Conservation (phyloP, 1,140 invertebrate genomes). For the Drosophila virilis region DNA sequence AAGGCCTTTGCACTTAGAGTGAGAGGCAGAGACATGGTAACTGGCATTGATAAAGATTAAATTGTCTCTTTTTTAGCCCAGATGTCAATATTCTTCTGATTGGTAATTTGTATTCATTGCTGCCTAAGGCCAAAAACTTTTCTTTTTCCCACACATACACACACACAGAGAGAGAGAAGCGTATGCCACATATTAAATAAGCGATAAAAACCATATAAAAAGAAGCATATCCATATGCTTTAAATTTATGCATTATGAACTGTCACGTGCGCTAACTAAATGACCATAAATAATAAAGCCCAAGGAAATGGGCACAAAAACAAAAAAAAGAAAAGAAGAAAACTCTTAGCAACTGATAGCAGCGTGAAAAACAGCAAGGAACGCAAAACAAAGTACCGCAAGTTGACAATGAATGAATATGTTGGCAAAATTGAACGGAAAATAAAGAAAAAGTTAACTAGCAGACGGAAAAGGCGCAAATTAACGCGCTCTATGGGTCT, state of each 20-base stretch:
- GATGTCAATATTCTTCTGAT: constrained; percentile 33
- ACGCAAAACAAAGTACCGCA: constrained; percentile 30
- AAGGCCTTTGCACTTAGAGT: too few species aligned
- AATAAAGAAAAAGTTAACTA: constrained; percentile 21
- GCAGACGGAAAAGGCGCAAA: constrained; percentile 36
- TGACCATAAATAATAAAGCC: constrained; percentile 65
- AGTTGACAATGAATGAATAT: constrained; percentile 49
- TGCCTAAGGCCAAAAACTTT: constrained; percentile 28
- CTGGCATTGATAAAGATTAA: neutral
- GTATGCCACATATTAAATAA: constrained; percentile 28
- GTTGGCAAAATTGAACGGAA: constrained; percentile 10
- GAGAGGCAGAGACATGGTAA: too few species aligned
- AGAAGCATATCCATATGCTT: constrained; percentile 51
- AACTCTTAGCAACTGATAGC: constrained; percentile 35
- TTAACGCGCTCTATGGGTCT: constrained; percentile 46
- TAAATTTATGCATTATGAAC: constrained; percentile 61
- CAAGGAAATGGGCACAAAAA: constrained; percentile 20
- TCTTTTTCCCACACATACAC: constrained; percentile 16
- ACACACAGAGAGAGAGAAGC: neutral
- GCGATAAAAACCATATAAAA: constrained; percentile 40
- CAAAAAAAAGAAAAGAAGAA: constrained; percentile 6
- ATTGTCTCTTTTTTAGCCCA: constrained; percentile 2
- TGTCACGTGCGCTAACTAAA: constrained; percentile 46
- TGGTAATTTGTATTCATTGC: constrained; percentile 69
- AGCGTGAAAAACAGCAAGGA: constrained; percentile 20